Base-by-base conservation (phyloP, 92 coral and sea anemone species). In the Pocillopora meandrina region DNA sequence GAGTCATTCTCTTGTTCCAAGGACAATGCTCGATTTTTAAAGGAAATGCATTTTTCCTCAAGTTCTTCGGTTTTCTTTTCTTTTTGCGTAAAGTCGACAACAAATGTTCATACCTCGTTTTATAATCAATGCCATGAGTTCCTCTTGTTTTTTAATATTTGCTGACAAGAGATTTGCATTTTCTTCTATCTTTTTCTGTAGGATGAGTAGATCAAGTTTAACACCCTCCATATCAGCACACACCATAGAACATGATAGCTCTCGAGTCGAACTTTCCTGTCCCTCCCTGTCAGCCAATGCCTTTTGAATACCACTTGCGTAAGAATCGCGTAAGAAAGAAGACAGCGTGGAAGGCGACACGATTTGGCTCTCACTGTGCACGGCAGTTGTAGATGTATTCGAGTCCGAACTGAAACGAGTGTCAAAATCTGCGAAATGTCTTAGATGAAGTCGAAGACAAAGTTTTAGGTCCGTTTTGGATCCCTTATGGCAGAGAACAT, bases 1-100 rank as follows among this genome's bases (percentile, higher is more conserved):
- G 83, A 79, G 16, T 64, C 74, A 79, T 65, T 65, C 73, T 79
- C 83, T 79, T 65, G 83, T 47, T 79, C 83, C 73, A 79, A 64
- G 62, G 83, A 79, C 63, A 79, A 64, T 47, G 35, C 83, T 65
- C 83, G 74, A 19, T 64, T 79, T 79, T 79, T 52, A 79, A 79
- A 64, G 73, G 73, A 65, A 73, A 79, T 52, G 73, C 83, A 79
- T 64, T 79, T 79, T 79, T 79, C 83, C 73, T 79, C 49, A 3
- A 42, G 7, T 3, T 42, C 49, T 3, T 42, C 7, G 7, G 1
- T 42, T 42, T 3, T 7, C 4, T 42, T 42, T 3, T 42, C 49
- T 42, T 42, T 42, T 42, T 42, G 60, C 60, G 71, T 62, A 77
- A 34, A 47, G 74, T 36, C 52, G 83, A 79, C 73, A 79, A 65